Percentiles rank a stretch among this genome's conserved stretches.
phyloP scores from a whole-genome alignment of 2,113 vertebrate genomes.

The Scalopus aquaticus region DNA sequence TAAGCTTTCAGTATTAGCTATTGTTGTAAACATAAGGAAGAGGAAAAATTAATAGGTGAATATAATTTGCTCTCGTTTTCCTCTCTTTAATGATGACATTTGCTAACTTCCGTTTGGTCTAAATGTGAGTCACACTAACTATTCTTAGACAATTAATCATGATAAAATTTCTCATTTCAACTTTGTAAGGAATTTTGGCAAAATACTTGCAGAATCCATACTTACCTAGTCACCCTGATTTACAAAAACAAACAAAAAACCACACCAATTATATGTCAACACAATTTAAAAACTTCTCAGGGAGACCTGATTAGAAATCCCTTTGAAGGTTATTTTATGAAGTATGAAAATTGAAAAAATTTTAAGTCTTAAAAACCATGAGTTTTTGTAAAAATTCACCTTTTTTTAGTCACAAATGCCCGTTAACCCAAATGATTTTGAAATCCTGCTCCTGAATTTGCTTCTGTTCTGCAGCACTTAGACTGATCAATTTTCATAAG shows the following conservation, averaged over 20 bases:
- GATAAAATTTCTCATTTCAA: background rate
- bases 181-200: background rate
- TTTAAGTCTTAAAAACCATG: background rate
- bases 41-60: background rate
- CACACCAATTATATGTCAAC: background rate
- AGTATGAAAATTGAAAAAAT: background rate
- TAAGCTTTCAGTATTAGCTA: too few species aligned
- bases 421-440: constrained; percentile 41
- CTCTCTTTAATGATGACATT: background rate
- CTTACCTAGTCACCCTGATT: background rate
- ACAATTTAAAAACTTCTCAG: background rate
- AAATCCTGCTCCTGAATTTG: constrained; percentile 63
- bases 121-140: background rate
- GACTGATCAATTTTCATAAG: constrained; percentile 78
- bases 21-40: too few species aligned
- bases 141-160: background rate
- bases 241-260: background rate
- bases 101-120: constrained; percentile 14
- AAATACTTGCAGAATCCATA: background rate
- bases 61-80: background rate
- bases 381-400: constrained; percentile 29
- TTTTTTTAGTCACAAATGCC: constrained; percentile 17
- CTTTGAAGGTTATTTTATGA: background rate
- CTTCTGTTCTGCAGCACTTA: constrained; percentile 67
- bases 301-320: background rate